Evolutionary conservation across 2,797 vertebrate genomes (phyloP), one percentile per base, ranked within the genome.

Genomic region (Somateria mollissima): DNA sequence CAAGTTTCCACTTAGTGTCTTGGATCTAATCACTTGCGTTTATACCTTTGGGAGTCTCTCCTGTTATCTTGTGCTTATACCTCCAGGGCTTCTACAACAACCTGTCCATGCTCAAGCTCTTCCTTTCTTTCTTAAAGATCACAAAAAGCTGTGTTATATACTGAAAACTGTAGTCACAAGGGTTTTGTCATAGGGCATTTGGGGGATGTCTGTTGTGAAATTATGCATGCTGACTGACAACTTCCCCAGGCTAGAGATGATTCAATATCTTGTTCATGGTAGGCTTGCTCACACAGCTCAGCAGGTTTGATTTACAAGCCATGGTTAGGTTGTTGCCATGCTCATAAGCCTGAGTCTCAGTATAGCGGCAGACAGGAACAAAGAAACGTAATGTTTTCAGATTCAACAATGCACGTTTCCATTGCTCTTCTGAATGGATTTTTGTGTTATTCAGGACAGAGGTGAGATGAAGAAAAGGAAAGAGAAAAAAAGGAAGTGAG

Each of bases 21-120:
- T 8, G 5, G 8, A 84, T 36, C 17, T 43, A 56, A 43, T 2
- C 3, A 19, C 3, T 24, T n/a, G 1, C 39, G 8, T 76, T 76
- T 37, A 54, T 34, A 36, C 1, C 21, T 82, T 37, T 49, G 22
- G 9, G 5, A 79, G 1, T 37, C 32, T 5, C 7, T 82, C 11
- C 36, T 54, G 1, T 32, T 39, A 32, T 45, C 5, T 49, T 22
- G 11, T 51, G 13, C 27, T 82, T 75, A 76, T 25, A 57, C 5
- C 7, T 72, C 14, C 45, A 53, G 58, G 30, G 51, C 10, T 24
- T 81, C 74, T 84, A 24, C 18, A 51, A 19, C 15, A 82, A 27
- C 5, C 2, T 0, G 1, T 13, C 3, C 3, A 3, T 57, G n/a
- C 5, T 64, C 34, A 71, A 62, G 8, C 4, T 77, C 14, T 70